Conservation (phyloP, 2,888 invertebrate species). For the Drosophila mimetica region DNA sequence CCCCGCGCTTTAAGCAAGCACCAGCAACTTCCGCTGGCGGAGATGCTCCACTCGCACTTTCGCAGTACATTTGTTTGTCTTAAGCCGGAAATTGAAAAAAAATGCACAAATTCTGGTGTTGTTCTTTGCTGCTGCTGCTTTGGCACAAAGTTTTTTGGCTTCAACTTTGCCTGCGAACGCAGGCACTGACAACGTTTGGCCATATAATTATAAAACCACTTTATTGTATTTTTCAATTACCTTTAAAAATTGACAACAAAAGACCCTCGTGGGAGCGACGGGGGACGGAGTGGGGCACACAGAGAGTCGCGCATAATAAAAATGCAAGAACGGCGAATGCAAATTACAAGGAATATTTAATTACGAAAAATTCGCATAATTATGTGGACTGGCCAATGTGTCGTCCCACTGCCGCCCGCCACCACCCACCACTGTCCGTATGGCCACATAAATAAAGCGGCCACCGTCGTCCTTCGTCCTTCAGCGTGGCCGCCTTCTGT, state of each 20-base stretch:
- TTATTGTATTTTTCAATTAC: constrained; percentile 80
- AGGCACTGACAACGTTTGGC: constrained; percentile 14
- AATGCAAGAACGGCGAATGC: constrained; percentile 74
- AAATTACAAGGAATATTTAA: constrained; percentile 83
- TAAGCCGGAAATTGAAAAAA: constrained; percentile 79
- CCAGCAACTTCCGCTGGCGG: constrained; percentile 64
- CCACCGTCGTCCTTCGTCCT: constrained; percentile 20
- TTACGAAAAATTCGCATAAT: constrained; percentile 83
- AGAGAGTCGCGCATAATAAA: constrained; percentile 59
- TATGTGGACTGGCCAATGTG: constrained; percentile 61
- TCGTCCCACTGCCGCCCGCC: constrained; percentile 8
- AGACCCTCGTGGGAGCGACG: constrained; percentile 43
- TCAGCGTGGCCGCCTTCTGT: constrained; percentile 5
- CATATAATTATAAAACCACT: constrained; percentile 73
- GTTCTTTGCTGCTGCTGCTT: constrained; percentile 38
- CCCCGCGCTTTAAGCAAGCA: constrained; percentile 62
- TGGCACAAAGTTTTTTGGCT: constrained; percentile 57
- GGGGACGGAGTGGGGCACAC: neutral
- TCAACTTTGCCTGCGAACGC: constrained; percentile 38
- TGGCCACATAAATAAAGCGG: constrained; percentile 69
- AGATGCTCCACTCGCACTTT: constrained; percentile 44
- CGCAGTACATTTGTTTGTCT: constrained; percentile 73
- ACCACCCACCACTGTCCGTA: constrained; percentile 43
- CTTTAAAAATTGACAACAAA: constrained; percentile 80
- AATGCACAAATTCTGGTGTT: constrained; percentile 56